Conservation (phyloP, 2,888 invertebrate genomes). For the Rhorus exstirpatorius region DNA sequence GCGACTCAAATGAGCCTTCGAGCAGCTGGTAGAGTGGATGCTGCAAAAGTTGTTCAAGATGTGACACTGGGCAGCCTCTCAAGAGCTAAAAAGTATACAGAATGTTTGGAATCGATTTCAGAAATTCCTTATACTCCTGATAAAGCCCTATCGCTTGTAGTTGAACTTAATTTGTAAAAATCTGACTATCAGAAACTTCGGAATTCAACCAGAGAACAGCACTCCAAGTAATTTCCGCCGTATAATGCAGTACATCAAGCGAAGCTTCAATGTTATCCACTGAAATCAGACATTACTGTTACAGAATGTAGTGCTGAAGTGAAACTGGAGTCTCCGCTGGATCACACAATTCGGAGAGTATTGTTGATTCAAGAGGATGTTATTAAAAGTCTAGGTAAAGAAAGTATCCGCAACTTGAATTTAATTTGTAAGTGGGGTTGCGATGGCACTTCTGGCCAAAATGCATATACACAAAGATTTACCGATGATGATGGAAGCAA, state of each 20-base stretch:
- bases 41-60: slow-evolving; percentile 9
- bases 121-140: slow-evolving; percentile 10
- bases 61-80: not conserved
- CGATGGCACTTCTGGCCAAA: slow-evolving; percentile 9
- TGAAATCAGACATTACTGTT: slow-evolving; percentile 18
- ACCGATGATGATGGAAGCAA: slow-evolving; percentile 4
- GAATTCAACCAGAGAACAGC: slow-evolving; percentile 7
- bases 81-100: not conserved
- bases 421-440: slow-evolving; percentile 1
- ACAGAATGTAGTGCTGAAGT: slow-evolving; percentile 18
- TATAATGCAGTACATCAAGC: not conserved
- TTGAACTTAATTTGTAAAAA: slow-evolving; percentile 8
- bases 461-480: slow-evolving; percentile 1
- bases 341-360: slow-evolving; percentile 11
- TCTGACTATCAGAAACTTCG: slow-evolving; percentile 13
- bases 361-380: slow-evolving; percentile 9
- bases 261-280: not conserved
- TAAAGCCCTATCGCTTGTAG: slow-evolving; percentile 8
- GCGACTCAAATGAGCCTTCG: slow-evolving; percentile 3
- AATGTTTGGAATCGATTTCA: too few species aligned
- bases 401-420: not conserved
- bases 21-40: slow-evolving; percentile 8
- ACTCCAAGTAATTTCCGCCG: not conserved
- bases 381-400: not conserved
- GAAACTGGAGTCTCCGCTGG: slow-evolving; percentile 6